phyloP scores from a whole-genome alignment of 2,888 invertebrate species.

The Parochlus steinenii region DNA sequence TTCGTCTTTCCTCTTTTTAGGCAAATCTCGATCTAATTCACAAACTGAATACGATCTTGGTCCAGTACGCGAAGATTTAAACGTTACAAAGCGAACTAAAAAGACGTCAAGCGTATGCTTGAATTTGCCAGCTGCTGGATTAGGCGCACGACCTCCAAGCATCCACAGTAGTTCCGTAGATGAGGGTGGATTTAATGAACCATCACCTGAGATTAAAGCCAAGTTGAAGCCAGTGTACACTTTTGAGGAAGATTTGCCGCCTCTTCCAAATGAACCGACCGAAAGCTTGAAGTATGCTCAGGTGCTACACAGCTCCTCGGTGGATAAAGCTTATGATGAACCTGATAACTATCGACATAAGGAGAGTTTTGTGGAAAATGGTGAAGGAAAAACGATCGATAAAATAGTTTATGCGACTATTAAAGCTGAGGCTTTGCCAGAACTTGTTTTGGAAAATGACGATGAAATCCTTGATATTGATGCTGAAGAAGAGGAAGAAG shows the following conservation, averaged over 20 bases:
- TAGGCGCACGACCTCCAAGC: constrained; percentile 45
- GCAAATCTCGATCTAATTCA: constrained; percentile 13
- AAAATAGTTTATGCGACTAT: constrained; percentile 28
- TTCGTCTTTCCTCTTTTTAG: constrained; percentile 7
- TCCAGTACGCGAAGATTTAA: constrained; percentile 11
- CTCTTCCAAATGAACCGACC: constrained; percentile 8
- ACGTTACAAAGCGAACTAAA: constrained; percentile 34
- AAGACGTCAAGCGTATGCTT: constrained; percentile 41
- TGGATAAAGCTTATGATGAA: constrained; percentile 26
- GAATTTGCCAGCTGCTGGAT: constrained; percentile 43
- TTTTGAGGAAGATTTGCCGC: constrained; percentile 13
- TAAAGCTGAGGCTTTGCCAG: constrained; percentile 23
- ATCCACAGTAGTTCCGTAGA: constrained; percentile 48
- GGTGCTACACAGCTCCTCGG: constrained; percentile 31
- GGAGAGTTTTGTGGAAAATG: constrained; percentile 25
- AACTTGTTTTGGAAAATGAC: constrained; percentile 19
- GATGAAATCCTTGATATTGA: constrained; percentile 16
- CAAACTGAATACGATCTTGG: constrained; percentile 11
- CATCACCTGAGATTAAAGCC: constrained; percentile 51
- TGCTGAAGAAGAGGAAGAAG: constrained; percentile 3
- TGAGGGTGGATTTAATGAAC: constrained; percentile 57
- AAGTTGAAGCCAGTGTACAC: constrained; percentile 24
- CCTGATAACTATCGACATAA: constrained; percentile 24
- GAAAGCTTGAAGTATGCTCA: too few relatives aligned
- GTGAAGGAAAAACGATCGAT: constrained; percentile 21